Evolutionary conservation across 2,888 invertebrate genomes (phyloP).

Genomic region (Auanema freiburgensis): DNA sequence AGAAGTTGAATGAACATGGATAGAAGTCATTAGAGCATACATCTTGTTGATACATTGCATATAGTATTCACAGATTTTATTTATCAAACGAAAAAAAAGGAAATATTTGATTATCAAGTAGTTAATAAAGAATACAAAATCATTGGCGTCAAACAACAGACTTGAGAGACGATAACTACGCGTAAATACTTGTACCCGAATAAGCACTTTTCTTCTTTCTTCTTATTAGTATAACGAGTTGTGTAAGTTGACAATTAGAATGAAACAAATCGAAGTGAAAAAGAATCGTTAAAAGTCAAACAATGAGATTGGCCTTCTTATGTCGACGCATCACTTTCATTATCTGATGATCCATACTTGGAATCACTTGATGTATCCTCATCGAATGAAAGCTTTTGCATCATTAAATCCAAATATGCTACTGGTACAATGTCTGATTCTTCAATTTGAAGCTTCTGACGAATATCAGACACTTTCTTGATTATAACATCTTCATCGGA

Average conservation of each 20-base stretch:
- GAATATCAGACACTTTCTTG: conserved; percentile 12
- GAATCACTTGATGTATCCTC: conserved; percentile 9
- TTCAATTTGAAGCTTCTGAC: conserved; percentile 11
- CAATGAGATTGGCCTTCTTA: conserved; percentile 3
- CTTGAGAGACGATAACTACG: no score
- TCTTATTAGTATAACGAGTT: no score
- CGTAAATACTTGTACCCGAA: no score
- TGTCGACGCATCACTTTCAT: conserved; percentile 12
- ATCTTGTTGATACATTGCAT: no score
- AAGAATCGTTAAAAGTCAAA: background rate
- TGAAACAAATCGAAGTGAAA: no score
- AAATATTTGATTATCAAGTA: background rate
- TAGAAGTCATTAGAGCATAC: no score
- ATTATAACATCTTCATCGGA: conserved; percentile 11
- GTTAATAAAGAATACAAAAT: background rate
- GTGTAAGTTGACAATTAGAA: no score
- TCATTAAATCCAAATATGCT: conserved; percentile 24
- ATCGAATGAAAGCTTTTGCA: conserved; percentile 17
- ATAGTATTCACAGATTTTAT: background rate
- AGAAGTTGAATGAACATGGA: no score
- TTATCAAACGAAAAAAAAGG: background rate
- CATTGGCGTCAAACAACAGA: no score
- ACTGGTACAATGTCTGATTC: conserved; percentile 16
- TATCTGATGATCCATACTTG: background rate
- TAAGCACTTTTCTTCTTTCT: no score